These are phyloP conservation scores for Cataglyphis hispanica DNA, from an alignment of 1,140 invertebrate genomes.

Conservation along the genomic window DNA sequence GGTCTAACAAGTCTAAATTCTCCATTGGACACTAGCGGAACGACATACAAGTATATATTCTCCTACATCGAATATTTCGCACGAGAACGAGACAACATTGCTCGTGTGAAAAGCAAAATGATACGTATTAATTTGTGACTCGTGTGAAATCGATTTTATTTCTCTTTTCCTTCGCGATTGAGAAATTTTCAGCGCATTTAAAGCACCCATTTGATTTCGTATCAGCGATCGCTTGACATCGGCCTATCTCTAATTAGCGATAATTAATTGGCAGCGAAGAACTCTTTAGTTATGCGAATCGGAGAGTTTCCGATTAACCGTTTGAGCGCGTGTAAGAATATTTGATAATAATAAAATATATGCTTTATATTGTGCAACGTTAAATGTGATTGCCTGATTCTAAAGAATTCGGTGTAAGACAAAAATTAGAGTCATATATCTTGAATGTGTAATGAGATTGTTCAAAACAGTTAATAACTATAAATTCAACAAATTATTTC, in stretches of 20 bases:
- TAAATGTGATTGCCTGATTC: neutral
- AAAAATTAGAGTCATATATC: neutral
- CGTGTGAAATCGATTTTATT: conserved; percentile 55
- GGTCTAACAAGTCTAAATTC: conserved; percentile 1
- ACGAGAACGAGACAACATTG: neutral
- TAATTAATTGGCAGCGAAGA: conserved; percentile 62
- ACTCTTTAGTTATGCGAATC: conserved; percentile 54
- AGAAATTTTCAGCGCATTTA: conserved; percentile 15
- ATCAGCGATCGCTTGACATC: conserved; percentile 45
- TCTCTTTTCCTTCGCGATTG: conserved; percentile 15
- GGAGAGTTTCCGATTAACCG: conserved; percentile 56
- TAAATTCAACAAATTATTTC: neutral
- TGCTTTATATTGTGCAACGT: neutral
- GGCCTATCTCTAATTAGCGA: conserved; percentile 51
- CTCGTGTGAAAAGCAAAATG: neutral
- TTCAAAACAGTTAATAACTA: neutral
- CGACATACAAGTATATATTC: neutral
- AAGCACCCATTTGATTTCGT: conserved; percentile 47
- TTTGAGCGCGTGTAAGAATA: conserved; percentile 42
- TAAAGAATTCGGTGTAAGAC: conserved; percentile 12
- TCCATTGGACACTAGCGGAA: neutral
- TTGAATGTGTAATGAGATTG: neutral
- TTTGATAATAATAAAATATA: conserved; percentile 29
- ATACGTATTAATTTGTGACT: conserved; percentile 1
- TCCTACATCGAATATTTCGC: neutral